phyloP scores from a whole-genome alignment of 2,888 invertebrate genomes.

The Campoplex capitator region DNA sequence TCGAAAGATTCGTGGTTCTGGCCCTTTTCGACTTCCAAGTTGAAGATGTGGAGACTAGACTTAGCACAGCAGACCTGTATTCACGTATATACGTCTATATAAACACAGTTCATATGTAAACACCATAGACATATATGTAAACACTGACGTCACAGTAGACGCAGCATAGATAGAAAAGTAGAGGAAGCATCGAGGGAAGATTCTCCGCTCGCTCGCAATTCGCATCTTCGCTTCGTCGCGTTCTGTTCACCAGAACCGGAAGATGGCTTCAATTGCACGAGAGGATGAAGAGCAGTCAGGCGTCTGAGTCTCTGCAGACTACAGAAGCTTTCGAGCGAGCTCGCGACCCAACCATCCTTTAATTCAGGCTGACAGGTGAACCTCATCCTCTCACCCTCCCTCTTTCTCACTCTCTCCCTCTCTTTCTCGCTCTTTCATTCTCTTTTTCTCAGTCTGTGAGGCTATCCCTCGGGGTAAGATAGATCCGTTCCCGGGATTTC shows the following conservation, averaged over 20 bases:
- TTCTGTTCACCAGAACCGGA: slow-evolving; percentile 48
- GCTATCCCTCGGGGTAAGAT: slow-evolving; percentile 84
- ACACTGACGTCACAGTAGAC: slow-evolving; percentile 9
- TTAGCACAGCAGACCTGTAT: background rate
- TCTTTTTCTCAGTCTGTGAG: slow-evolving; percentile 69
- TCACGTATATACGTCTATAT: background rate
- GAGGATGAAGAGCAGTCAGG: slow-evolving; percentile 67
- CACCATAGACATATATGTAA: background rate
- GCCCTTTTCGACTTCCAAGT: slow-evolving; percentile 14
- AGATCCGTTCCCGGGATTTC: slow-evolving; percentile 85
- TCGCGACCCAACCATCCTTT: slow-evolving; percentile 85
- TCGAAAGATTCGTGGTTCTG: slow-evolving; percentile 46
- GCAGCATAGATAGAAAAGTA: slow-evolving; percentile 12
- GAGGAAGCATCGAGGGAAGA: slow-evolving; percentile 15
- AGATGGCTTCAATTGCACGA: slow-evolving; percentile 76
- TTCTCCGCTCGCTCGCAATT: slow-evolving; percentile 52
- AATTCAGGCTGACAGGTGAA: slow-evolving; percentile 87
- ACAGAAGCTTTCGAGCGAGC: slow-evolving; percentile 68
- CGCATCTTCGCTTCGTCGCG: slow-evolving; percentile 57
- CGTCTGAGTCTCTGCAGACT: slow-evolving; percentile 61
- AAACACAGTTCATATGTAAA: background rate
- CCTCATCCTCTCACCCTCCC: slow-evolving; percentile 75
- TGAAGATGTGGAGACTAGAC: slow-evolving; percentile 14
- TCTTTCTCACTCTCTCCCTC: slow-evolving; percentile 71
- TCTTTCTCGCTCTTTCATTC: slow-evolving; percentile 69